Conservation (phyloP, 53 echinoderm and acorn worm species). For the Glandiceps talaboti region DNA sequence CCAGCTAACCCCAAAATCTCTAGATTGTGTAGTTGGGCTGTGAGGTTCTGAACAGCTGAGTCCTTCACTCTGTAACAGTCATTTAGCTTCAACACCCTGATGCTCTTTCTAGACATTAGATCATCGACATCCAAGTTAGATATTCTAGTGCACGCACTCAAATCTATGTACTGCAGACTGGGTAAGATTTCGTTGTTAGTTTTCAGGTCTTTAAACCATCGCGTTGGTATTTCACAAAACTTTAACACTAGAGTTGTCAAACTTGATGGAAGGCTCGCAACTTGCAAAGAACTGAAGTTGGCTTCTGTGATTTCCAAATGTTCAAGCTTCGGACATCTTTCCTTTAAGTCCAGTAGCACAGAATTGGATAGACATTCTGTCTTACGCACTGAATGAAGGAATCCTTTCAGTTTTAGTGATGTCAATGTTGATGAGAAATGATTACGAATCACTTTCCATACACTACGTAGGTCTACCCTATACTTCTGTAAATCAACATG, state of each 20-base stretch:
- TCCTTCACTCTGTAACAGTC: conserved; percentile 18
- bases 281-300: conserved; percentile 23
- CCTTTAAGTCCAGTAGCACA: conserved; percentile 29
- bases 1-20: conserved; percentile 4
- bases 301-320: conserved; percentile 35
- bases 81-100: conserved; percentile 9
- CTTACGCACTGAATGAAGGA: conserved; percentile 40
- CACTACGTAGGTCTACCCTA: conserved; percentile 28
- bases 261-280: conserved; percentile 24
- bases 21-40: conserved; percentile 9
- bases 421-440: conserved; percentile 54
- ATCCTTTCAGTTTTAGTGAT: conserved; percentile 34
- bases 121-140: conserved; percentile 26
- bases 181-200: conserved; percentile 16
- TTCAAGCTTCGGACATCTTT: conserved; percentile 43
- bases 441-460: conserved; percentile 54
- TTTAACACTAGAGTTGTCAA: conserved; percentile 28
- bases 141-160: conserved; percentile 31
- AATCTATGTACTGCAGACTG: conserved; percentile 20
- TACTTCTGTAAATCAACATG: conserved; percentile 40
- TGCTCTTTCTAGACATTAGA: conserved; percentile 8
- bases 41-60: conserved; percentile 4
- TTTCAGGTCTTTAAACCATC: conserved; percentile 34
- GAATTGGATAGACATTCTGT: conserved; percentile 62
- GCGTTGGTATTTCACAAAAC: conserved; percentile 17